Evolutionary conservation across 2,797 vertebrate species (phyloP).

Genomic region (Triplophysa bombifrons): DNA sequence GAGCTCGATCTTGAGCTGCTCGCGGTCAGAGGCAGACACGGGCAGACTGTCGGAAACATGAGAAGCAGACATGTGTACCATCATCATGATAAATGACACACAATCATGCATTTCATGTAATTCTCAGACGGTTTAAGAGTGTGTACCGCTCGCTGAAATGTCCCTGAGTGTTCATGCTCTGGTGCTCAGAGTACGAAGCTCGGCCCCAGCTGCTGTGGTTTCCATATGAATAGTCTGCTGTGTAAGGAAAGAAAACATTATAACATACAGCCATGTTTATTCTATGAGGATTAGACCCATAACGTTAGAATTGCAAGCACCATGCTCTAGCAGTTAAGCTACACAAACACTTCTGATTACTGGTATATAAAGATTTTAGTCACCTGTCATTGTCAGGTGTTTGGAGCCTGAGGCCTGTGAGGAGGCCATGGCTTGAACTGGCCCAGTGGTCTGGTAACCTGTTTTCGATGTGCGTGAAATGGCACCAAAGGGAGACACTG

Average conservation of each 20-base stretch:
- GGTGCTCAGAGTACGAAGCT: constrained; percentile 88
- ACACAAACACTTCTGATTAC: neutral
- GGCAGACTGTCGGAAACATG: constrained; percentile 63
- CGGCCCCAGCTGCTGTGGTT: constrained; percentile 87
- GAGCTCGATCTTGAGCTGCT: constrained; percentile 94
- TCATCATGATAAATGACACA: neutral
- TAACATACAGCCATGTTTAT: neutral
- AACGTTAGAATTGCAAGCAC: neutral
- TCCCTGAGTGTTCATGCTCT: constrained; percentile 91
- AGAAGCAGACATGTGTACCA: neutral
- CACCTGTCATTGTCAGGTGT: constrained; percentile 77
- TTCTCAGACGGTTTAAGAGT: neutral
- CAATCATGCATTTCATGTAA: neutral
- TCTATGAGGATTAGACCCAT: too few relatives aligned
- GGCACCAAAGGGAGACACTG: constrained; percentile 95
- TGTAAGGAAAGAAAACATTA: constrained; percentile 26
- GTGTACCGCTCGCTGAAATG: constrained; percentile 91
- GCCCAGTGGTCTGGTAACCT: constrained; percentile 90
- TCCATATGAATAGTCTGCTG: constrained; percentile 88
- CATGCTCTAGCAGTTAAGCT: neutral
- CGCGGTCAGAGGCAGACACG: constrained; percentile 83
- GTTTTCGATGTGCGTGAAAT: constrained; percentile 97
- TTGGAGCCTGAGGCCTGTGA: constrained; percentile 78
- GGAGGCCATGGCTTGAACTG: constrained; percentile 87
- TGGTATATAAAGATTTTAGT: neutral